Conservation (phyloP, 2,888 invertebrate species). For the Temnothorax unifasciatus region DNA sequence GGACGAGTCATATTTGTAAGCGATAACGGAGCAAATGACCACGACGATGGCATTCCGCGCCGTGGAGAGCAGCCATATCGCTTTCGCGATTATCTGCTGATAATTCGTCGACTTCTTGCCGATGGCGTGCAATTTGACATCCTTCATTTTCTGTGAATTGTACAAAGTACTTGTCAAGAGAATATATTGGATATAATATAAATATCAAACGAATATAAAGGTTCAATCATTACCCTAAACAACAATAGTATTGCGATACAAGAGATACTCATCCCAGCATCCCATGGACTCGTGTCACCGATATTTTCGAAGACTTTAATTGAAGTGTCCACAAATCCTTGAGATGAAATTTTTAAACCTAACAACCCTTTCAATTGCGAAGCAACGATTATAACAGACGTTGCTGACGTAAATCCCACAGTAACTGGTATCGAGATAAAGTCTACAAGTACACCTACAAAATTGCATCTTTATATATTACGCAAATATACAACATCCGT, state of each 20-base stretch:
- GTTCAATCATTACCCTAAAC: constrained; percentile 89
- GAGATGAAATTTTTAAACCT: constrained; percentile 91
- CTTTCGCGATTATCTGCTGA: constrained; percentile 87
- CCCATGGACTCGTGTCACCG: constrained; percentile 90
- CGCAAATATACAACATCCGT: not conserved
- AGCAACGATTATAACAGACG: constrained; percentile 95
- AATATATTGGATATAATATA: not conserved
- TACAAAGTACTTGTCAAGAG: constrained; percentile 64
- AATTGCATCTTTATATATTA: constrained; percentile 17
- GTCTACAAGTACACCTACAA: constrained; percentile 93
- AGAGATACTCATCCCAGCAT: constrained; percentile 90
- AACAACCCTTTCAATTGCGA: constrained; percentile 93
- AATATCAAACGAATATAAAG: not conserved
- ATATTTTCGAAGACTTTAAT: constrained; percentile 91
- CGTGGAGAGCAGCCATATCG: constrained; percentile 93
- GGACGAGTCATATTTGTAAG: constrained; percentile 88
- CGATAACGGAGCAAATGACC: constrained; percentile 90
- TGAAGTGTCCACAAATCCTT: constrained; percentile 92
- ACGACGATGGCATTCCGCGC: constrained; percentile 95
- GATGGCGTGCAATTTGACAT: constrained; percentile 87
- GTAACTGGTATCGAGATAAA: constrained; percentile 96
- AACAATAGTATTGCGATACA: constrained; percentile 92
- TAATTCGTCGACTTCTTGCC: constrained; percentile 85
- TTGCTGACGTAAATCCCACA: constrained; percentile 96
- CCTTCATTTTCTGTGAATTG: constrained; percentile 90